These are phyloP conservation scores for Calephelis perditalis DNA, from an alignment of 2,888 invertebrate species.

Conservation along the genomic window DNA sequence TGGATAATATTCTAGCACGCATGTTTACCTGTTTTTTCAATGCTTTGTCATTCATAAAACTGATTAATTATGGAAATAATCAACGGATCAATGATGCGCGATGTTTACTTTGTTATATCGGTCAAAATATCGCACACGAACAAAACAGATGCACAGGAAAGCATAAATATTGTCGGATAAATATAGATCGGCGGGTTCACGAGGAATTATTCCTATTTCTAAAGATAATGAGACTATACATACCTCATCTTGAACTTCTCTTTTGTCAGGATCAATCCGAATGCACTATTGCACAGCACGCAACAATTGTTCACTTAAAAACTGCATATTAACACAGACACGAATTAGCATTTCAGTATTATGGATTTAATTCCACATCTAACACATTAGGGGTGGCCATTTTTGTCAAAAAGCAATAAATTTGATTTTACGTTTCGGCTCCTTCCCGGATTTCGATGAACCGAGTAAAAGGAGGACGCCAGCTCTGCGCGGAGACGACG, in stretches of 20 bases:
- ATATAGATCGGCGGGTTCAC: slow-evolving; percentile 61
- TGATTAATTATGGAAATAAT: slow-evolving; percentile 52
- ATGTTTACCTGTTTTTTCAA: slow-evolving; percentile 40
- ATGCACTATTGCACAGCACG: slow-evolving; percentile 72
- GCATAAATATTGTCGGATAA: slow-evolving; percentile 50
- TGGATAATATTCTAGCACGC: slow-evolving; percentile 28
- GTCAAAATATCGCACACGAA: slow-evolving; percentile 41
- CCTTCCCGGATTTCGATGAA: slow-evolving; percentile 60
- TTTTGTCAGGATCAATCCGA: slow-evolving; percentile 72
- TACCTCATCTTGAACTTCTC: slow-evolving; percentile 73
- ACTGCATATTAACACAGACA: slow-evolving; percentile 68
- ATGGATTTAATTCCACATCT: slow-evolving; percentile 55
- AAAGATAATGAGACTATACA: slow-evolving; percentile 65
- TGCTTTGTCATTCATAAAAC: slow-evolving; percentile 66
- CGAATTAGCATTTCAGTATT: slow-evolving; percentile 58
- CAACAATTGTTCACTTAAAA: slow-evolving; percentile 73
- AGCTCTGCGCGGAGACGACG: slow-evolving; percentile 50
- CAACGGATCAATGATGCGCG: slow-evolving; percentile 63
- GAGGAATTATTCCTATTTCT: slow-evolving; percentile 64
- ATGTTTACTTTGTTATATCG: slow-evolving; percentile 62
- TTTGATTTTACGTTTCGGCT: slow-evolving; percentile 57
- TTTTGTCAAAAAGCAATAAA: slow-evolving; percentile 62
- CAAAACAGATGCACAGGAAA: slow-evolving; percentile 45
- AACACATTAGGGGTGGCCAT: slow-evolving; percentile 65
- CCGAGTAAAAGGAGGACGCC: slow-evolving; percentile 60